Evolutionary conservation across 2,888 invertebrate species (phyloP), one percentile per base, ranked within the genome.

Genomic region (Parnassius glacialis): DNA sequence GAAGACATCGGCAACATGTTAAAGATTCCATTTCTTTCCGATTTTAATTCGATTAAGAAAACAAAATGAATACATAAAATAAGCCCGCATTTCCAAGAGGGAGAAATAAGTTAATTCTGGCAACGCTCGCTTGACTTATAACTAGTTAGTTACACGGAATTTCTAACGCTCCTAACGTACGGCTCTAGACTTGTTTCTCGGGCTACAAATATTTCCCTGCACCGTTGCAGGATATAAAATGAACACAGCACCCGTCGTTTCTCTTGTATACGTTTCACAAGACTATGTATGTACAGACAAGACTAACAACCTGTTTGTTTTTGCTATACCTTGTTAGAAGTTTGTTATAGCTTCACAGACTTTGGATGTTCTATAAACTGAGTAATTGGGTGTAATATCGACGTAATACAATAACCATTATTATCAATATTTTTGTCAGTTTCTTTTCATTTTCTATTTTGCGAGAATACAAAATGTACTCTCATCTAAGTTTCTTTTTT

Each of bases 261-360:
- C 53, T 47, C 53, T 53, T 44, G 34, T 34, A 34, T 10, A 13
- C 47, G 41, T 53, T 53, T 11, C 34, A 43, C 54, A 44, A 54
- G 54, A 54, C 43, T 53, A 52, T 11, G 42, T 53, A 42, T 54
- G 43, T 50, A 54, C n/a, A 20, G 20, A 54, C 13, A 20, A 9
- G 10, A 57, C 57, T 42, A 55, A 20, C 48, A 54, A 54, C 54
- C 43, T 60, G 60, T 60, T 60, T 60, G 48, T 42, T 25, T 48
- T 54, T 42, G 25, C 60, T 60, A 50, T 48, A 60, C 44, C 60
- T 60, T 50, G 50, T 60, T 54, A 20, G 11, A 25, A 50, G 54
- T 57, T 57, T 20, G 57, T 54, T 43, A 42, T 54, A 12, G 20
- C 47, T 48, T 43, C 54, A 16, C 47, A 13, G 60, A 54, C 50